These are phyloP conservation scores for Etheostoma spectabile DNA, from an alignment of 2,113 vertebrate genomes.

Conservation along the genomic window DNA sequence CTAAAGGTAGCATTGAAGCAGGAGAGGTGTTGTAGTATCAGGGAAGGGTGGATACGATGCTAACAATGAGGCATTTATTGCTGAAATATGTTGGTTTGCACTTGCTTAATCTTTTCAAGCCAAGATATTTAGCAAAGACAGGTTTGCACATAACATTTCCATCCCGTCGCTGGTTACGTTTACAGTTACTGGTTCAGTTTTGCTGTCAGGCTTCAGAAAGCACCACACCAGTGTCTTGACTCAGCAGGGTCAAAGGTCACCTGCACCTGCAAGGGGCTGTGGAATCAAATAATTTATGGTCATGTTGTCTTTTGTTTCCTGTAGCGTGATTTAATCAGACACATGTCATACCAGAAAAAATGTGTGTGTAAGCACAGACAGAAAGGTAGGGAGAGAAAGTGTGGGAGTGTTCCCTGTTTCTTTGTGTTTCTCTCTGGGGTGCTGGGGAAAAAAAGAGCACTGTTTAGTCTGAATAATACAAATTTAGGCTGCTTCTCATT, in stretches of 20 bases:
- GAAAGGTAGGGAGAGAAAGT: slow-evolving; percentile 43
- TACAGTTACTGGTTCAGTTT: slow-evolving; percentile 1
- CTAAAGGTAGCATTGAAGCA: slow-evolving; percentile 28
- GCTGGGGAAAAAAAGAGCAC: slow-evolving; percentile 46
- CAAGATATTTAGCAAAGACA: not conserved
- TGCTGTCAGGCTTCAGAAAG: slow-evolving; percentile 16
- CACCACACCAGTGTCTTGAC: not conserved
- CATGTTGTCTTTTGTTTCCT: slow-evolving; percentile 54
- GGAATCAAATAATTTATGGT: slow-evolving; percentile 45
- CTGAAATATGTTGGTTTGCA: slow-evolving; percentile 19
- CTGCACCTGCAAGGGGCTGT: slow-evolving; percentile 42
- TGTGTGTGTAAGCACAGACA: slow-evolving; percentile 22
- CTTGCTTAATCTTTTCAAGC: not conserved
- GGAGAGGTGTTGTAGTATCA: slow-evolving; percentile 16
- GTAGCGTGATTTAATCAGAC: slow-evolving; percentile 54
- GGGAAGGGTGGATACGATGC: slow-evolving; percentile 23
- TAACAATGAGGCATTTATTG: slow-evolving; percentile 10
- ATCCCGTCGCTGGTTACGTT: not conserved
- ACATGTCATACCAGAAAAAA: slow-evolving; percentile 44
- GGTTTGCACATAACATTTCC: not conserved
- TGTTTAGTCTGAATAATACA: slow-evolving; percentile 57
- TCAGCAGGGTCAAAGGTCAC: slow-evolving; percentile 38
- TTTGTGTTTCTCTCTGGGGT: slow-evolving; percentile 68
- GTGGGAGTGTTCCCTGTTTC: slow-evolving; percentile 60
- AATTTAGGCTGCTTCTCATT: slow-evolving; percentile 43